Conservation (phyloP, 2,113 vertebrate genomes). For the Mus musculus region GRCm39 chr5:121431001-121431500, state of each 20-base stretch:
- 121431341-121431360: constrained; percentile 57
- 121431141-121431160: constrained; percentile 52
- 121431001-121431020: neutral
- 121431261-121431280: constrained; percentile 33
- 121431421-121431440: constrained; percentile 53
- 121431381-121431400: constrained; percentile 41
- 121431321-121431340: constrained; percentile 60
- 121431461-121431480: constrained; percentile 11
- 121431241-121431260: constrained; percentile 49
- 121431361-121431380: constrained; percentile 22
- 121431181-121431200: neutral
- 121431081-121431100: constrained; percentile 64
- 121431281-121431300: constrained; percentile 45
- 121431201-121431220: constrained; percentile 56
- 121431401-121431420: constrained; percentile 49
- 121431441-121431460: constrained; percentile 67
- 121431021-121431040: constrained; percentile 66
- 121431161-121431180: constrained; percentile 46
- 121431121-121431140: constrained; percentile 50
- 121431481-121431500: neutral
- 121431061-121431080: constrained; percentile 65
- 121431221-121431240: constrained; percentile 38
- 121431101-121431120: constrained; percentile 69
- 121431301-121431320: constrained; percentile 64
- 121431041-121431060: constrained; percentile 25